Evolutionary conservation across 2,888 invertebrate genomes (phyloP).

Genomic region (Volucella zonaria): DNA sequence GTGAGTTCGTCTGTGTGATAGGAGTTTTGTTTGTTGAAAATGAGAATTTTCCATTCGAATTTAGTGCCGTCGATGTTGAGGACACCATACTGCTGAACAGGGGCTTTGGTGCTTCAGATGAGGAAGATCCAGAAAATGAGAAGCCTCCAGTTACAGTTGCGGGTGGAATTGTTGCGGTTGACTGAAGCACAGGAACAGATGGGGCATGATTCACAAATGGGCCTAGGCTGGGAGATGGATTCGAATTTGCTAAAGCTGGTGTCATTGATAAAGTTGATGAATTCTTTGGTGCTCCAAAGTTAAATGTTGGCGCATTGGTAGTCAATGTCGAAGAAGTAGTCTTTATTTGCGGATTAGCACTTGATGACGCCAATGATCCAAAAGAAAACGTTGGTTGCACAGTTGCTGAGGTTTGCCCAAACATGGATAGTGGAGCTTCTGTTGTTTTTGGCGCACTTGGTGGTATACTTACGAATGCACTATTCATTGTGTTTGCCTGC

Average conservation of each 20-base stretch:
- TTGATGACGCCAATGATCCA: slow-evolving; percentile 44
- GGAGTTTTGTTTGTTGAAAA: slow-evolving; percentile 34
- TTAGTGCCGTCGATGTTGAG: slow-evolving; percentile 28
- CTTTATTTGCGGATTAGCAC: slow-evolving; percentile 19
- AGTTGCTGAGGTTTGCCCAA: slow-evolving; percentile 32
- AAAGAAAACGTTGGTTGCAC: slow-evolving; percentile 40
- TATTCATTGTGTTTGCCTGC: slow-evolving; percentile 4
- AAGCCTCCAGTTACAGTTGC: slow-evolving; percentile 53
- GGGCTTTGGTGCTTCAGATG: slow-evolving; percentile 30
- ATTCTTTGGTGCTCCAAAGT: slow-evolving; percentile 44
- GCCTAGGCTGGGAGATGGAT: neutral
- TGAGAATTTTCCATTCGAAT: slow-evolving; percentile 42
- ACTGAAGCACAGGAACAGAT: neutral
- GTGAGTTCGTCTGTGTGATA: slow-evolving; percentile 21
- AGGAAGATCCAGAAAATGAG: slow-evolving; percentile 29
- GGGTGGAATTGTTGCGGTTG: slow-evolving; percentile 32
- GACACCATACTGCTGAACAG: slow-evolving; percentile 32
- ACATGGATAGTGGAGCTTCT: neutral
- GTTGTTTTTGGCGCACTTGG: slow-evolving; percentile 34
- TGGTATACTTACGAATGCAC: slow-evolving; percentile 36
- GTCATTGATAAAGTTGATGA: slow-evolving; percentile 9
- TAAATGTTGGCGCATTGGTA: slow-evolving; percentile 32
- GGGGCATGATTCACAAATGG: slow-evolving; percentile 10
- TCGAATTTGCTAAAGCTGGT: neutral
- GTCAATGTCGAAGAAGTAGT: slow-evolving; percentile 3